phyloP scores from a whole-genome alignment of 2,888 invertebrate species.

The Thymelicus sylvestris region DNA sequence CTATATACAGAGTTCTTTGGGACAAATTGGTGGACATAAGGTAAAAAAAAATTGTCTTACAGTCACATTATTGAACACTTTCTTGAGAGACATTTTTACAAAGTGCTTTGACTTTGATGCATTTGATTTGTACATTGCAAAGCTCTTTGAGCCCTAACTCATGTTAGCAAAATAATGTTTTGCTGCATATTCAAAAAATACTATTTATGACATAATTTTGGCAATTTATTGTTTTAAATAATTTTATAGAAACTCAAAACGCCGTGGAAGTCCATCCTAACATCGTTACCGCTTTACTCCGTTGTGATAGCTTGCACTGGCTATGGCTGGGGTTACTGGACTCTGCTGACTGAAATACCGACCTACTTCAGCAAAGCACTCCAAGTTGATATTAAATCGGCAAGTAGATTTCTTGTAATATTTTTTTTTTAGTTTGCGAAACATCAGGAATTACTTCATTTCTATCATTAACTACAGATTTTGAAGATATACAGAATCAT shows the following conservation, averaged over 20 bases:
- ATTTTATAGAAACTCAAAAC: conserved; percentile 75
- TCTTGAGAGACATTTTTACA: too few species aligned
- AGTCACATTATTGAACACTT: too few species aligned
- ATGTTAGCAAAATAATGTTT: background rate
- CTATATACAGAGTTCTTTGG: conserved; percentile 86
- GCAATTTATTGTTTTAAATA: background rate
- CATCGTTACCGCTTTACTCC: conserved; percentile 86
- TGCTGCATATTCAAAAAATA: too few species aligned
- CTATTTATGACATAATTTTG: too few species aligned
- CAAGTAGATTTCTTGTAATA: conserved; percentile 52
- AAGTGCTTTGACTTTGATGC: too few species aligned
- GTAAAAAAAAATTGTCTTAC: conserved; percentile 41
- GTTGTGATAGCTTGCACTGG: conserved; percentile 86
- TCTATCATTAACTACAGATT: too few species aligned
- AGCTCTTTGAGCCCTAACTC: too few species aligned
- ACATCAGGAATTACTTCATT: too few species aligned
- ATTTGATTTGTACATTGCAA: too few species aligned
- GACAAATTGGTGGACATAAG: conserved; percentile 63
- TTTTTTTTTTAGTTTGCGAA: too few species aligned
- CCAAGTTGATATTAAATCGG: conserved; percentile 83
- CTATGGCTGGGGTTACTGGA: conserved; percentile 91
- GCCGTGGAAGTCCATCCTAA: conserved; percentile 87
- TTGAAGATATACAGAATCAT: too few species aligned
- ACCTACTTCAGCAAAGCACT: conserved; percentile 87
- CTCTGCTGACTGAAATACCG: conserved; percentile 88